A percentile compares a stretch with the other conserved stretches of the same genome.
These are phyloP conservation scores for Drosophila mercatorum DNA, from an alignment of 2,888 invertebrate genomes.

Conservation along the genomic window DNA sequence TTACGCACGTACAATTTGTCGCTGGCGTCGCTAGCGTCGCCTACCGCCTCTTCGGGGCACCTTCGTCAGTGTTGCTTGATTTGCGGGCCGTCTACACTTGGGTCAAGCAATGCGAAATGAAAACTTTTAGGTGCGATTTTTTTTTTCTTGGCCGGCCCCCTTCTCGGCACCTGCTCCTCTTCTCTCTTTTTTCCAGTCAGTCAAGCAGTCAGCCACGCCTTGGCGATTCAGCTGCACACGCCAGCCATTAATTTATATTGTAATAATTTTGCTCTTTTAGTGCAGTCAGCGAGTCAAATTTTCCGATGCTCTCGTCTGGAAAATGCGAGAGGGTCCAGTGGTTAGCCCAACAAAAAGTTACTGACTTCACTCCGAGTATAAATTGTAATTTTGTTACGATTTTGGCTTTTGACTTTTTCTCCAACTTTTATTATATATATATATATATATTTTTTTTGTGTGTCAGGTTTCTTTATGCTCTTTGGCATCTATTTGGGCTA, in stretches of 20 bases:
- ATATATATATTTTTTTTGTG: slow-evolving; percentile 3
- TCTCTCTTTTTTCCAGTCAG: slow-evolving; percentile 39
- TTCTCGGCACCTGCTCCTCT: slow-evolving; percentile 39
- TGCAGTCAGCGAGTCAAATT: slow-evolving; percentile 49
- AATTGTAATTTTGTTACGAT: slow-evolving; percentile 31
- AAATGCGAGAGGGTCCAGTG: slow-evolving; percentile 48
- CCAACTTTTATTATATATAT: background rate
- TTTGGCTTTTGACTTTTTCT: slow-evolving; percentile 21
- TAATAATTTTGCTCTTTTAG: slow-evolving; percentile 46
- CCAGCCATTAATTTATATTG: slow-evolving; percentile 64
- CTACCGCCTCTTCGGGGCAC: slow-evolving; percentile 4
- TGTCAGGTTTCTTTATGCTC: slow-evolving; percentile 14
- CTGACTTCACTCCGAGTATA: slow-evolving; percentile 13
- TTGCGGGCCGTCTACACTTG: slow-evolving; percentile 43
- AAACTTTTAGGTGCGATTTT: slow-evolving; percentile 30
- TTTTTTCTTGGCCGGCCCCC: background rate
- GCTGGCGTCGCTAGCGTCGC: slow-evolving; percentile 10
- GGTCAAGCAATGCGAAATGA: slow-evolving; percentile 33
- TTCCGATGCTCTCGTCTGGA: slow-evolving; percentile 66
- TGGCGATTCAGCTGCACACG: slow-evolving; percentile 49
- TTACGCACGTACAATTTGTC: slow-evolving; percentile 74
- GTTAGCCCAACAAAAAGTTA: slow-evolving; percentile 15
- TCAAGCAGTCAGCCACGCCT: slow-evolving; percentile 47
- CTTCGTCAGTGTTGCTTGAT: slow-evolving; percentile 37
- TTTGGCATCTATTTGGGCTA: slow-evolving; percentile 43